Conservation (phyloP, 2,113 vertebrate species). For the Passer domesticus region DNA sequence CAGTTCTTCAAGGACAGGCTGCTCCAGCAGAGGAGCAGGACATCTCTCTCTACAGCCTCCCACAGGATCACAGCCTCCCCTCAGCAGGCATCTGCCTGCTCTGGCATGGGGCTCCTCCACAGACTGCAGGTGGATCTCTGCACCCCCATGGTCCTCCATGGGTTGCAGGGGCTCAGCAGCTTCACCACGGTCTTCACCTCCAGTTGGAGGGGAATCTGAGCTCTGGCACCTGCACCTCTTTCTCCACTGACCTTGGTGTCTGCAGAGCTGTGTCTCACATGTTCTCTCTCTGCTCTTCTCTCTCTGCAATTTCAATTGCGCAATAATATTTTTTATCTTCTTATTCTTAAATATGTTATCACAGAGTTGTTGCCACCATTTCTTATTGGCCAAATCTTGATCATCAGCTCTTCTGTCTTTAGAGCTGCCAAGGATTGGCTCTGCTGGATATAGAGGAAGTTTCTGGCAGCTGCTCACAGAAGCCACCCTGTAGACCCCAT, state of each 20-base stretch:
- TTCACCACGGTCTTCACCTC: background rate
- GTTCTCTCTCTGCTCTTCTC: background rate
- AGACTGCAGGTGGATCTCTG: background rate
- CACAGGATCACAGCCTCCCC: background rate
- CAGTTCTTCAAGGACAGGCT: background rate
- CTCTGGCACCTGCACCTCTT: background rate
- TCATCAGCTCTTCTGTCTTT: background rate
- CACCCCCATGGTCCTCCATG: rapidly evolving
- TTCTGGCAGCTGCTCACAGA: background rate
- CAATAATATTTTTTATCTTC: background rate
- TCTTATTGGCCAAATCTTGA: background rate
- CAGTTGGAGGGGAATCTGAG: background rate
- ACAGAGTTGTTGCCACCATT: background rate
- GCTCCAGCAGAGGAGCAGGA: background rate
- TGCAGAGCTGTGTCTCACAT: background rate
- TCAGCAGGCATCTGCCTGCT: no score
- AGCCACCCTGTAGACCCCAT: background rate
- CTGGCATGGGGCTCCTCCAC: no score
- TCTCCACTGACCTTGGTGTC: background rate
- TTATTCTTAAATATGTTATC: background rate
- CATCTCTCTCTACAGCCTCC: background rate
- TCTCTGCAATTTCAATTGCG: rapidly evolving
- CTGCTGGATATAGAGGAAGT: background rate
- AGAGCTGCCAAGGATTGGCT: background rate
- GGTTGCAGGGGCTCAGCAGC: background rate